Base-by-base conservation (phyloP, 2,797 vertebrate species). In the Rhinella marina region DNA sequence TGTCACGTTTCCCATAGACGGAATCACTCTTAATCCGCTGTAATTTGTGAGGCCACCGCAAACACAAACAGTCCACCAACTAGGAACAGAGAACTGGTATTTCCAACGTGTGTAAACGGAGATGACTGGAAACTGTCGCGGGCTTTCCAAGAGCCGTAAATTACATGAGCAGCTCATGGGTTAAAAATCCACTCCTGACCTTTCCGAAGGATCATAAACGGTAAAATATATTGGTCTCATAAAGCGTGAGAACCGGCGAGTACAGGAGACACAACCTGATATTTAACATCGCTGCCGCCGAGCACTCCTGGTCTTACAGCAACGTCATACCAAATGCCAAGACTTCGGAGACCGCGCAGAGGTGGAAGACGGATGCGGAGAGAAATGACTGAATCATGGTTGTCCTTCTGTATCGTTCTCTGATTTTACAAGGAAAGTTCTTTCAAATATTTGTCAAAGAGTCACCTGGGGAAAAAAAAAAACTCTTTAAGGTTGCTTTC, bases 181-280 rank as follows among this genome's bases (percentile, higher is more conserved):
- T 64, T 77, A 85, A 85, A 77, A 64, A 54, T 64, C 59, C 73
- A 77, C 73, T 54, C 27, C 8, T 85, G 70, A 85, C 83, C 70
- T 85, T 85, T 76, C 56, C 27, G 27, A 59, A 52, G 73, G 54
- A 78, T 78, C 59, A 54, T 19, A 59, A 41, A 8, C 25, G 19
- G 19, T 52, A 27, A 77, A 77, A 78, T 85, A 77, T 77, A 85
- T 85, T 54, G 57, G 41, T 29, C 21, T 78, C 41, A 85, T 85
- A 85, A 85, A 85, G 83, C n/a, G 29, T 85, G 84, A 73, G 84
- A 85, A 85, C 73, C 25, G 21, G 13, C 0, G 61, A 27, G 27
- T 66, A 16, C 50, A 10, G 75, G 27, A 77, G 59, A 14, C 25
- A 23, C 21, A 5, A 54, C 59, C 59, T 85, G 73, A 78, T 59